Evolutionary conservation across 2,113 vertebrate genomes (phyloP).

Genomic region (Cebus imitator): DNA sequence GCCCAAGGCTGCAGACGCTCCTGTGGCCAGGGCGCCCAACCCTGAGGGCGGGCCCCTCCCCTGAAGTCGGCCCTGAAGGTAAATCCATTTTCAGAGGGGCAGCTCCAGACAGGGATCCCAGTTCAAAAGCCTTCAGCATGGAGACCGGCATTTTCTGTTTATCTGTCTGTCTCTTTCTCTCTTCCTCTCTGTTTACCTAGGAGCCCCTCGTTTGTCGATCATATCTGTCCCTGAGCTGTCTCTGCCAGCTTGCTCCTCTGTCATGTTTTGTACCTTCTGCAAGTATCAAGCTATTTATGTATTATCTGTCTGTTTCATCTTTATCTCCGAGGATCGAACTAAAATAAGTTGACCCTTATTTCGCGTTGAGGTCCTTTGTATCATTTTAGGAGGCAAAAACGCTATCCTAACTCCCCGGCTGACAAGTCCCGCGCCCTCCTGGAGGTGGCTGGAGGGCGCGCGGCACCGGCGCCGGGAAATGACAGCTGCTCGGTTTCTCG

Average conservation of each 20-base stretch:
- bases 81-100: slow-evolving; percentile 33
- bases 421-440: slow-evolving; percentile 80
- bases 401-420: slow-evolving; percentile 83
- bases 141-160: neutral
- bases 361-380: slow-evolving; percentile 57
- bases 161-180: neutral
- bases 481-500: slow-evolving; percentile 72
- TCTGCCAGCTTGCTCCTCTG: neutral
- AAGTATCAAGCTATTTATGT: slow-evolving; percentile 61
- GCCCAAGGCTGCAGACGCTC: neutral
- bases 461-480: slow-evolving; percentile 87
- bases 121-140: slow-evolving; percentile 41
- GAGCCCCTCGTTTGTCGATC: slow-evolving; percentile 34
- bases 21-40: neutral
- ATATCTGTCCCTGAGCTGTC: slow-evolving; percentile 36
- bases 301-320: slow-evolving; percentile 53
- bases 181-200: neutral
- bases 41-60: neutral
- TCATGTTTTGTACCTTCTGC: slow-evolving; percentile 58
- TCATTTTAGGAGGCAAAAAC: slow-evolving; percentile 77
- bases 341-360: slow-evolving; percentile 57
- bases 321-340: slow-evolving; percentile 39
- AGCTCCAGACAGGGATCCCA: neutral
- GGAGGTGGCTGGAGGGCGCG: slow-evolving; percentile 69
- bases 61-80: neutral